Evolutionary conservation across 2,113 vertebrate genomes (phyloP), one percentile per base, ranked within the genome.

Genomic region (Sisor rabdophorus): DNA sequence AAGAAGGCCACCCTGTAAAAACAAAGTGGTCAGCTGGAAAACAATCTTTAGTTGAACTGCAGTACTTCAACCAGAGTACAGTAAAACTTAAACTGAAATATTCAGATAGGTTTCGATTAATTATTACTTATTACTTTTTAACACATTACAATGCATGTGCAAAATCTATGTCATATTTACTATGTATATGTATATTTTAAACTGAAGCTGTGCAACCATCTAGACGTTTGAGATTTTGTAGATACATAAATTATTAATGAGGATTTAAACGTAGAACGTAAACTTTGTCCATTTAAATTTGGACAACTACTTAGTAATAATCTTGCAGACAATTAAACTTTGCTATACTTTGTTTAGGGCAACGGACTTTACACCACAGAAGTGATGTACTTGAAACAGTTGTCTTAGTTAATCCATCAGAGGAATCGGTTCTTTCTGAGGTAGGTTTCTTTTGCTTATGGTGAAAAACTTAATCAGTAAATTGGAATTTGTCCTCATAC

Each of bases 331-430:
- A 77, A 48, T 44, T 48, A 77, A 73, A 61, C 13, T 4, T 15
- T 55, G 75, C 30, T 65, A 17, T 76, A 83, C 90, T 70, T 89
- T 50, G 77, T 81, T 16, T 87, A 98, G 97, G 97, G 87, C 95
- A 98, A 89, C 95, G 96, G 91, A 98, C 92, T 77, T 94, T 98
- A 36, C 94, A 95, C 86, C 95, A 98, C 87, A 92, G 84, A 76
- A 97, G 95, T 77, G 93, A 98, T 87, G 92, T 89, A 76, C 89
- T 99, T 84, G 94, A 98, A 87, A 97, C 94, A 0, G 91, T 96
- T 80, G 92, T 99, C 80, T 90, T 99, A 50, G 95, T 99, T 65
- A 99, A 98, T 81, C 97, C 96, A 71, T 93, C 93, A 76, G 91
- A 92, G 83, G 91, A 94, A 78, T 93, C 92, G 30, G 85, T 95